Evolutionary conservation across 92 coral and sea anemone species (phyloP), one percentile per base, ranked within the genome.

Genomic region (Phymanthus crucifer): DNA sequence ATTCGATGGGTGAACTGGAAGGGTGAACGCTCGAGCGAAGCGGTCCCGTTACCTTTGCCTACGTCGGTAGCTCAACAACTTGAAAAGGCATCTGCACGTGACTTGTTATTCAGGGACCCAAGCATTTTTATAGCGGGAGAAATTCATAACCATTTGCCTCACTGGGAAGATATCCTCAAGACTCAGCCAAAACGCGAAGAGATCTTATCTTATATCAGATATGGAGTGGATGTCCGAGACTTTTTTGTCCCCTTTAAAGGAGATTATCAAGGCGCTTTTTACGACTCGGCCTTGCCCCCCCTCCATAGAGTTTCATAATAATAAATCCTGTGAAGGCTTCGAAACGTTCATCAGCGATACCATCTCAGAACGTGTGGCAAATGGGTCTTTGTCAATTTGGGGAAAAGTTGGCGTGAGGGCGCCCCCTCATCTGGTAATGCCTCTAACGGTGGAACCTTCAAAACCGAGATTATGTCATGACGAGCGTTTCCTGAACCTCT

Each of bases 401-500:
- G 87, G 84, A 26, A 78, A 73, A 40, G 87, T 77, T 27, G 91
- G 91, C 17, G 69, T 64, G 7, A 57, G 66, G 66, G 46, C 73
- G 7, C 87, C 90, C 18, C 87, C 84, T 4, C 64, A 72, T 35
- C 73, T 82, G 18, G 83, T 86, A 13, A 81, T 75, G 86, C 87
- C 83, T 12, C 23, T 86, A 17, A 86, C 86, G 5, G 48, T 86
- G 12, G 87, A 83, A 58, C 82, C 87, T 2, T 14, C 77, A 7
- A 69, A 76, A 33, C 90, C 87, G 32, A 64, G 87, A 21, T 50
- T 82, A 10, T 87, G 87, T 34, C 83, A 76, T 66, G 86, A 82
- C 32, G 87, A 86, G 40, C 74, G 83, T 16, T 86, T 81, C 34
- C 68, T 87, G 46, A 78, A 87, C 78, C 61, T 87, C 38, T 87